Conservation (phyloP, 2,888 invertebrate genomes). For the Lithophane socia region DNA sequence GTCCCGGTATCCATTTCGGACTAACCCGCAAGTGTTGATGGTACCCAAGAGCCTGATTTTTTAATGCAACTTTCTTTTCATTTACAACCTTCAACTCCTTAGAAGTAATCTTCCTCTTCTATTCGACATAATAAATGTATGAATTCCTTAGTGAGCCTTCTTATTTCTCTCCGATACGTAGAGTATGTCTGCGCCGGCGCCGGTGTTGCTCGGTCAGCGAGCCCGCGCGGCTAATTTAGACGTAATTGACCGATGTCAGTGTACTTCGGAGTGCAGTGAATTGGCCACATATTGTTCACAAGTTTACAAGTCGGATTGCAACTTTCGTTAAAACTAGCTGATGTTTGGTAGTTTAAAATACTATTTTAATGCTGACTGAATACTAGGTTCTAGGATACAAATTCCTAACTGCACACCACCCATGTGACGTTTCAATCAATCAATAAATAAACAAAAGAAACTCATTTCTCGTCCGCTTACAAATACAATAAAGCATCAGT, state of each 20-base stretch:
- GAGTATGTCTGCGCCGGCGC: conserved; percentile 47
- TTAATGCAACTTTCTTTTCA: no score
- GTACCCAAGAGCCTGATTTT: no score
- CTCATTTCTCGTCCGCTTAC: conserved; percentile 11
- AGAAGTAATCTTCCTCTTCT: no score
- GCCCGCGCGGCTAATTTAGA: conserved; percentile 62
- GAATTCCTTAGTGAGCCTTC: conserved; percentile 8
- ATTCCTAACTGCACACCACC: conserved; percentile 55
- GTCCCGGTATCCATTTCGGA: no score
- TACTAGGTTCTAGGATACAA: conserved; percentile 6
- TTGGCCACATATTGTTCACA: conserved; percentile 15
- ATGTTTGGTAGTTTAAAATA: no score
- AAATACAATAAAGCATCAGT: conserved; percentile 17
- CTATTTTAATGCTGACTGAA: not conserved
- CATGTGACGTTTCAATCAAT: conserved; percentile 18
- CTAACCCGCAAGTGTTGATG: no score
- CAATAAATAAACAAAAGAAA: conserved; percentile 44
- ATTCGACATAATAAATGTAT: no score
- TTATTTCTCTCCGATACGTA: not conserved
- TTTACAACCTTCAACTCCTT: no score
- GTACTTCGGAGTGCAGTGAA: conserved; percentile 14
- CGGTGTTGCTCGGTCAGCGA: conserved; percentile 52
- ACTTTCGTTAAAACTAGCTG: not conserved
- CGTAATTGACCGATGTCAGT: conserved; percentile 58
- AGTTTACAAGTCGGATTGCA: not conserved